Evolutionary conservation across 2,888 invertebrate species (phyloP).

Genomic region (Archips xylosteana): DNA sequence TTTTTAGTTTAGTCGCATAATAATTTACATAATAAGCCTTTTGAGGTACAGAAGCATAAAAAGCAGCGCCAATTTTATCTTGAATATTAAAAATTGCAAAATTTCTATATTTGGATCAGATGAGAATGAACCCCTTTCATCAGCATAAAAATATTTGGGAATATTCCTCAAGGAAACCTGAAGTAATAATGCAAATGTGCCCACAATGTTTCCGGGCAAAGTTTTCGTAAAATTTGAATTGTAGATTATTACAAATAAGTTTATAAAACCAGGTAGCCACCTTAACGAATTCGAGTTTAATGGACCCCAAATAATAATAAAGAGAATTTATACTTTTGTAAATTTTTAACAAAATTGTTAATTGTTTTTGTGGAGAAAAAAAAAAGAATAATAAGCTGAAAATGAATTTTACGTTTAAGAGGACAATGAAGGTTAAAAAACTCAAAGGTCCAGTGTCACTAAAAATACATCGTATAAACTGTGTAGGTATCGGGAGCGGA

Average conservation of each 20-base stretch:
- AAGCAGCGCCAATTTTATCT: too few relatives aligned
- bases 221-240: slow-evolving; percentile 71
- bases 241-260: slow-evolving; percentile 72
- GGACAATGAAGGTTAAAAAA: too few relatives aligned
- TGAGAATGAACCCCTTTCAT: slow-evolving; percentile 1
- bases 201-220: slow-evolving; percentile 54
- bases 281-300: slow-evolving; percentile 56
- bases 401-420: background rate
- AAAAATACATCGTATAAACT: too few relatives aligned
- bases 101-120: background rate
- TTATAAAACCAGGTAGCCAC: slow-evolving; percentile 59
- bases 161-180: slow-evolving; percentile 56
- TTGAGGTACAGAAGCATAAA: too few relatives aligned
- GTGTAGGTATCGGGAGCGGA: too few relatives aligned
- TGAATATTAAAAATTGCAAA: too few relatives aligned
- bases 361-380: background rate
- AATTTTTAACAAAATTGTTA: slow-evolving; percentile 3
- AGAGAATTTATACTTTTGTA: slow-evolving; percentile 22
- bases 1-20: too few relatives aligned
- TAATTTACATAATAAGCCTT: too few relatives aligned
- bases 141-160: slow-evolving; percentile 13
- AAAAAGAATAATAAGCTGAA: background rate
- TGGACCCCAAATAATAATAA: slow-evolving; percentile 49
- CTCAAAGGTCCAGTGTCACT: too few relatives aligned
- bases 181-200: slow-evolving; percentile 65